Evolutionary conservation across 2,797 vertebrate genomes (phyloP), one percentile per base, ranked within the genome.

Genomic region (Brachymystax lenok): DNA sequence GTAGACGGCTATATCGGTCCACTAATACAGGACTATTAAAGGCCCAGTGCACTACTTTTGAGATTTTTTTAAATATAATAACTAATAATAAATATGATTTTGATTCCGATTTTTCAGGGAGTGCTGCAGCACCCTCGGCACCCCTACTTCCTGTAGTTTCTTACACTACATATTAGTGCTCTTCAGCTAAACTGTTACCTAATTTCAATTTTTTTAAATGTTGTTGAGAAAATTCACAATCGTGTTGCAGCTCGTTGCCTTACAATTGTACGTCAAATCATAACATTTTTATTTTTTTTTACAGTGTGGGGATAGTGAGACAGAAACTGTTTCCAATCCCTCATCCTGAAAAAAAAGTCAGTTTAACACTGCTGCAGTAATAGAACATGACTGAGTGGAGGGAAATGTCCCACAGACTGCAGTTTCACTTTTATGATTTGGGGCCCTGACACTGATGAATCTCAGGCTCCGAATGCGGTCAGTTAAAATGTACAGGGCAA

Each of bases 401-500:
- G 28, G 8, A 50, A 51, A 50, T 5, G 19, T 21, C 13, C 5
- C 14, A 51, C 19, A 51, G 14, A 52, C 19, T 21, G 28, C 63
- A 54, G 19, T 24, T 30, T 17, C 52, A 19, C 50, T 35, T 70
- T 72, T 21, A 21, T 64, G 46, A 72, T 76, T 64, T 27, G 51
- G 35, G 7, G 35, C 24, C 63, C 67, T 40, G 61, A 16, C 35
- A 14, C 24, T 51, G 66, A 52, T 75, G 35, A 50, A 76, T 76
- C 21, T 72, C 13, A 33, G 40, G 56, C 33, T 70, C 24, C 24
- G 70, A 59, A 46, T 4, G 68, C n/a, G 8, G 7, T n/a, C 28
- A 13, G 30, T 56, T 51, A 40, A 56, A 13, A 78, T 73, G 70
- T 69, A 63, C 69, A 78, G 64, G 14, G 63, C n/a, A n/a, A 52